Conservation (phyloP, 2,113 vertebrate species). For the Lophura nycthemera region DNA sequence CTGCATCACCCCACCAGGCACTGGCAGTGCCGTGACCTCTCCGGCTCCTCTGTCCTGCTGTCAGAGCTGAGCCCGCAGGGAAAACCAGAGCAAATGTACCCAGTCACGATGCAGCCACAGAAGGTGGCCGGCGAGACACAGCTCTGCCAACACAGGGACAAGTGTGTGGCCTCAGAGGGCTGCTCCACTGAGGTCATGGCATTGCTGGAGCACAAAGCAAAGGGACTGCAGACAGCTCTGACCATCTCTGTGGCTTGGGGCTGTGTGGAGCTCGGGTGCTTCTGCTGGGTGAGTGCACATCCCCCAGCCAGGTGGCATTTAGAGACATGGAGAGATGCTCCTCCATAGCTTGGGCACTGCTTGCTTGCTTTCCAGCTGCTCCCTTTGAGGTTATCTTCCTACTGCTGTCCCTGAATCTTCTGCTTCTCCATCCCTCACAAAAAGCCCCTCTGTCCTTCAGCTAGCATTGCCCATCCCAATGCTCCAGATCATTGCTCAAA, state of each 20-base stretch:
- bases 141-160: not conserved
- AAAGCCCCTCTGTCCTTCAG: not conserved
- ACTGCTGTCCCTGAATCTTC: not conserved
- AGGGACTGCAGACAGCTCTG: not conserved
- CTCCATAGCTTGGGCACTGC: not conserved
- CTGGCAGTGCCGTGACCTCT: not conserved
- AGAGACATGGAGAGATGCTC: not conserved
- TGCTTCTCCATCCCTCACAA: not conserved
- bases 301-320: not conserved
- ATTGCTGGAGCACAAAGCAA: not conserved
- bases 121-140: not conserved
- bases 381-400: not conserved
- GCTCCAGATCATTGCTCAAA: not conserved
- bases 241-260: not conserved
- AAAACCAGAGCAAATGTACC: not conserved
- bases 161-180: not conserved
- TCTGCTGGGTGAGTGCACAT: not conserved
- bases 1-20: not conserved
- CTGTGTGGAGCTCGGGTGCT: not conserved
- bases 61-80: not conserved
- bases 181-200: not conserved
- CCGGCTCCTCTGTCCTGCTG: not conserved
- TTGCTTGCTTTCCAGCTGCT: not conserved
- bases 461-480: not conserved
- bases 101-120: rapidly evolving